phyloP scores from a whole-genome alignment of 1,140 invertebrate species.

The Planococcus citri region DNA sequence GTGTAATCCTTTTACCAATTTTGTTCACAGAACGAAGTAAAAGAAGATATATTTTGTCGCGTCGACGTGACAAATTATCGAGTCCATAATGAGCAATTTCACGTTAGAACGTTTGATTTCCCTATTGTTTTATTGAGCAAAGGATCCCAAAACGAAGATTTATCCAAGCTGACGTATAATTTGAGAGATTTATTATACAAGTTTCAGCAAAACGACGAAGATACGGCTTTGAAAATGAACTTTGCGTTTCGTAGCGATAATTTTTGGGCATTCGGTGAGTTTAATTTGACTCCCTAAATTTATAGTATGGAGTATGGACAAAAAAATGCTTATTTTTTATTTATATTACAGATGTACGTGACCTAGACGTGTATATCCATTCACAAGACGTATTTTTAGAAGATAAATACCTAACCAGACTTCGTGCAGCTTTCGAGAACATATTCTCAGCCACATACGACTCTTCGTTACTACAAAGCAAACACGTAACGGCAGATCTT shows the following conservation, averaged over 20 bases:
- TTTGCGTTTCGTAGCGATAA: neutral
- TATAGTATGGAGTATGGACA: neutral
- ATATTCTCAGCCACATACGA: neutral
- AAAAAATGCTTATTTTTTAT: neutral
- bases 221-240: neutral
- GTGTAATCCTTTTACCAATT: no score
- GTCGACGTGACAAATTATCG: neutral
- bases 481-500: neutral
- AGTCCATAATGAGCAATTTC: neutral
- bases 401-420: neutral
- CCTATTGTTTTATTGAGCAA: neutral
- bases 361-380: neutral
- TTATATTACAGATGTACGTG: slow-evolving; percentile 9
- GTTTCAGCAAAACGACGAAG: neutral
- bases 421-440: neutral
- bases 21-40: slow-evolving; percentile 2
- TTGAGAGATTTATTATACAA: neutral
- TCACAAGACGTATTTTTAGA: neutral
- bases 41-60: neutral
- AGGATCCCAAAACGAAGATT: neutral
- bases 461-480: neutral
- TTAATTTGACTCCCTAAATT: neutral
- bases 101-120: neutral
- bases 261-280: neutral
- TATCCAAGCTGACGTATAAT: neutral